Conservation (phyloP, 2,888 invertebrate genomes). For the Chouioia cunea region DNA sequence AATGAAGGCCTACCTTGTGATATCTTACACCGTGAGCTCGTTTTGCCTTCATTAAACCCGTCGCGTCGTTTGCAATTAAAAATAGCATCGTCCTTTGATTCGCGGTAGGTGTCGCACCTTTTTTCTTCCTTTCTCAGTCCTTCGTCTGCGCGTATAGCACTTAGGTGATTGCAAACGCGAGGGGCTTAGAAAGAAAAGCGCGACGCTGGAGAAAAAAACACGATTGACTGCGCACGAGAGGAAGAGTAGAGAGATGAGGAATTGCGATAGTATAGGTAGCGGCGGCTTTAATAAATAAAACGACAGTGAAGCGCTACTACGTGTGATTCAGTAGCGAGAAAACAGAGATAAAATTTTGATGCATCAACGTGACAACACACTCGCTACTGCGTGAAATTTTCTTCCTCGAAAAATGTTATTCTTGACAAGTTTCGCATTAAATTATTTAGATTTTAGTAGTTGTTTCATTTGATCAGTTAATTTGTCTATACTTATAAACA, state of each 20-base stretch:
- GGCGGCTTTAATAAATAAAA: neutral
- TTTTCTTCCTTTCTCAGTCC: neutral
- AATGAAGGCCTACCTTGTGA: neutral
- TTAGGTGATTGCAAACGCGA: constrained; percentile 52
- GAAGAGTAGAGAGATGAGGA: constrained; percentile 31
- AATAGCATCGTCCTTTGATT: constrained; percentile 21
- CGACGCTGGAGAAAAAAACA: constrained; percentile 2
- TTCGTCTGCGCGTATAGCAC: constrained; percentile 43
- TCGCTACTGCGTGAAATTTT: too few species aligned
- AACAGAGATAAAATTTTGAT: too few species aligned
- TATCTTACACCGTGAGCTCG: constrained; percentile 31
- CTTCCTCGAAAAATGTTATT: too few species aligned
- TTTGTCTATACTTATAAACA: too few species aligned
- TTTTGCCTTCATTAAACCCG: constrained; percentile 39
- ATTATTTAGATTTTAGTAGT: too few species aligned
- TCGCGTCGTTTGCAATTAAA: constrained; percentile 11
- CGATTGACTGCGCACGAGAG: constrained; percentile 23
- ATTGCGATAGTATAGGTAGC: constrained; percentile 23
- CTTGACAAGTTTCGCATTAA: too few species aligned
- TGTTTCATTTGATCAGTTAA: too few species aligned
- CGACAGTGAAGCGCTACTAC: too few species aligned
- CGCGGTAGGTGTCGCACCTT: constrained; percentile 3
- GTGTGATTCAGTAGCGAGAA: too few species aligned
- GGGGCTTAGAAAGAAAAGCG: constrained; percentile 3
- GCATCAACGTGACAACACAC: too few species aligned